phyloP scores from a whole-genome alignment of 2,797 vertebrate genomes.

The Allobates femoralis region DNA sequence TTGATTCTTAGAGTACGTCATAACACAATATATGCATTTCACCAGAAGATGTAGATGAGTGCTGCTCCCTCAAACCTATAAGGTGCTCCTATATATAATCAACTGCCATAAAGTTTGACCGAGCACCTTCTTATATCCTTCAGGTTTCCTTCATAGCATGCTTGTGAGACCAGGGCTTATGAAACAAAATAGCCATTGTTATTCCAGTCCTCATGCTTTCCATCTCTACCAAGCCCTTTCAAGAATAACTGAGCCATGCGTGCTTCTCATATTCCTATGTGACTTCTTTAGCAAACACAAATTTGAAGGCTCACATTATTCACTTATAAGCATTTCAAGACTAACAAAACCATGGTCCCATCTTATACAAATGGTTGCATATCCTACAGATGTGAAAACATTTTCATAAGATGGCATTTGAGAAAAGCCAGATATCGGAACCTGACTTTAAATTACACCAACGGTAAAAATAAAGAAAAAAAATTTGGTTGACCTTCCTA shows the following conservation, averaged over 20 bases:
- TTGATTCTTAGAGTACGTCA: neutral
- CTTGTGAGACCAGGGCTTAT: neutral
- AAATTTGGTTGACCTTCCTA: slow-evolving; percentile 36
- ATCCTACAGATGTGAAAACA: slow-evolving; percentile 46
- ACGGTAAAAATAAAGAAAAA: neutral
- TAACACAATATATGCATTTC: neutral
- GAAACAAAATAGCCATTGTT: slow-evolving; percentile 27
- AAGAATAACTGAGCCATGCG: neutral
- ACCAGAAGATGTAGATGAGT: neutral
- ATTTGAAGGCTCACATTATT: slow-evolving; percentile 30
- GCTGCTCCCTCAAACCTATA: neutral
- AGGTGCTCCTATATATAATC: neutral
- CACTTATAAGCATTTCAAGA: slow-evolving; percentile 33
- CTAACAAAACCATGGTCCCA: slow-evolving; percentile 22
- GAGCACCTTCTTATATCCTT: slow-evolving; percentile 8
- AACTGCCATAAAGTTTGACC: no score
- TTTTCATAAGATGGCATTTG: slow-evolving; percentile 41
- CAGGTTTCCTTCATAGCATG: neutral
- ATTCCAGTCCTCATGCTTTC: slow-evolving; percentile 20
- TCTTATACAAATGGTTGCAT: slow-evolving; percentile 27
- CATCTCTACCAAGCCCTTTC: neutral
- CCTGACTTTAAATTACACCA: no score
- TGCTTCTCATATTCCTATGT: slow-evolving; percentile 32
- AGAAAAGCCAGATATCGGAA: slow-evolving; percentile 29
- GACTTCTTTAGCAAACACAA: slow-evolving; percentile 36